These are phyloP conservation scores for Lasioglossum figueresi DNA, from an alignment of 2,888 invertebrate genomes.

Conservation along the genomic window DNA sequence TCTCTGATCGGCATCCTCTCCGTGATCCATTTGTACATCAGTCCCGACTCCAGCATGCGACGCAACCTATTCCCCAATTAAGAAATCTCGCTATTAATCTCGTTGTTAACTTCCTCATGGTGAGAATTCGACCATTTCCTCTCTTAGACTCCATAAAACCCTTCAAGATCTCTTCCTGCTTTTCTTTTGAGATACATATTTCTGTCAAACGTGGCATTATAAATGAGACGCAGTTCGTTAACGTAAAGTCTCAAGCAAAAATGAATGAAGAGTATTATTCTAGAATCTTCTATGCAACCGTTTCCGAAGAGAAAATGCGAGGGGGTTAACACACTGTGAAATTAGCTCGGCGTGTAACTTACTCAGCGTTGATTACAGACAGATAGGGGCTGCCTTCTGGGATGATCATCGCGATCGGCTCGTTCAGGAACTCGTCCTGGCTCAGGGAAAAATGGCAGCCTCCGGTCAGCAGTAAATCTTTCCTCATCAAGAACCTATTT, in stretches of 20 bases:
- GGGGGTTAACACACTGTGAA: neutral
- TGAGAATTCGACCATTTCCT: neutral
- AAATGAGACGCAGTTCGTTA: neutral
- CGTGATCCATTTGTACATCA: constrained; percentile 92
- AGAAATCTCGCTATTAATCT: neutral
- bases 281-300: neutral
- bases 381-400: constrained; percentile 91
- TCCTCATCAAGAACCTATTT: constrained; percentile 85
- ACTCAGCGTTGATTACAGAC: constrained; percentile 91
- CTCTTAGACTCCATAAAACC: neutral
- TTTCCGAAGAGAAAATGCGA: neutral
- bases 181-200: neutral
- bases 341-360: constrained; percentile 79
- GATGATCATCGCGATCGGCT: constrained; percentile 91
- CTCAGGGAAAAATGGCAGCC: constrained; percentile 91
- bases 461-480: constrained; percentile 85
- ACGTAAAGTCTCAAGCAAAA: neutral
- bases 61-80: constrained; percentile 87
- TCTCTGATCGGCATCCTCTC: constrained; percentile 92
- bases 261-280: neutral
- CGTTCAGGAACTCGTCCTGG: constrained; percentile 91
- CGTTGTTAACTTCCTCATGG: neutral
- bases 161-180: neutral
- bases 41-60: constrained; percentile 92
- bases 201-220: neutral